Percentiles rank a stretch among this genome's conserved stretches.
Conservation (phyloP, 2,888 invertebrate species). For the Timema podura region DNA sequence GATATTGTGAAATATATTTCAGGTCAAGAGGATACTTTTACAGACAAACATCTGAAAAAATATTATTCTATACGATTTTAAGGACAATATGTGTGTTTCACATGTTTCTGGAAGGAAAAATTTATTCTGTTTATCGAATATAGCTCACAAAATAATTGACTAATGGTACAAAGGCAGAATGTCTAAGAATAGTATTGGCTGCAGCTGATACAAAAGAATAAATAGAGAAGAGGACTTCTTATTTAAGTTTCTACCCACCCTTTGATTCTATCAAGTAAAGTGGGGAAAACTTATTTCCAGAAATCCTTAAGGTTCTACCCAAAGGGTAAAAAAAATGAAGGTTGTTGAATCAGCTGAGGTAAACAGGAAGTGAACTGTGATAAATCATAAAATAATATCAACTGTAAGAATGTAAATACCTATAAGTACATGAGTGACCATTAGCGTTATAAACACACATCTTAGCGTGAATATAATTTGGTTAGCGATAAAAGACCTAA, state of each 20-base stretch:
- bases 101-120: not conserved
- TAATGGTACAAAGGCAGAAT: not conserved
- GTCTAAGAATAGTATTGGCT: not conserved
- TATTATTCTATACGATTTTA: not conserved
- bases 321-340: too few relatives aligned
- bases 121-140: not conserved
- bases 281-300: slow-evolving; percentile 1
- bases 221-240: not conserved
- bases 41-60: slow-evolving; percentile 1
- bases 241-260: not conserved
- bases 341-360: too few relatives aligned
- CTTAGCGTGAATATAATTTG: too few relatives aligned
- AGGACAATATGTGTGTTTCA: not conserved
- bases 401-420: too few relatives aligned
- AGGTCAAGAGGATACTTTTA: not conserved
- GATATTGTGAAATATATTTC: slow-evolving; percentile 1
- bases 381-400: too few relatives aligned
- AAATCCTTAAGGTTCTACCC: not conserved
- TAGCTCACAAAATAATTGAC: not conserved
- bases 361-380: too few relatives aligned
- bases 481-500: too few relatives aligned
- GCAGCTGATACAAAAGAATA: not conserved
- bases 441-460: too few relatives aligned
- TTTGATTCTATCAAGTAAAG: not conserved
- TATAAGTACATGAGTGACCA: too few relatives aligned